Evolutionary conservation across 1,140 invertebrate species (phyloP), one percentile per base, ranked within the genome.

Genomic region (Teleopsis dalmanni): DNA sequence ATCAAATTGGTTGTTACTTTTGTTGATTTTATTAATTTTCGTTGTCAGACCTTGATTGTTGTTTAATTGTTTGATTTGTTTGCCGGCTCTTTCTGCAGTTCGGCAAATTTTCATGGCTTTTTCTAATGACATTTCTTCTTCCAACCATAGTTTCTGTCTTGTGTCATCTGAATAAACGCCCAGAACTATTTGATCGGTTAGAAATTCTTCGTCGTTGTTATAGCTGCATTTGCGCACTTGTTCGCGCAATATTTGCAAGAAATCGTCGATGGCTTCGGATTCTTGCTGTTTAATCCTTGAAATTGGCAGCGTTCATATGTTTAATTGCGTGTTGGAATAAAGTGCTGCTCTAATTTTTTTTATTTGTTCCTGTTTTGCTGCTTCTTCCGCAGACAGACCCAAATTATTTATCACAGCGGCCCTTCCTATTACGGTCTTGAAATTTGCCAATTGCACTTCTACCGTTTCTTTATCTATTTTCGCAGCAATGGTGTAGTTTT

Each of bases 81-180:
- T 46, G 8, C 13, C n/a, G 8, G 27, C 33, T 35, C 27, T 13
- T 31, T 46, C 44, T 22, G 44, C 44, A 33, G 44, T 13, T 31
- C 27, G 27, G 34, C 44, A 46, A 14, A 46, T 46, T n/a, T 34
- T 31, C 34, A 33, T 46, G 13, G 44, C 27, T 46, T 35, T 46
- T 35, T 46, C 27, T 16, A 46, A 22, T 8, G 27, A 16, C 21
- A 46, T 34, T 33, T 46, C 27, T 10, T 31, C 29, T 35, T 46
- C 44, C 11, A 19, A 14, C 27, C 26, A 31, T 34, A 46, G 31
- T 29, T 46, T 34, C 21, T 46, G 2, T n/a, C 44, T 14, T 34
- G 44, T 46, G 33, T 9, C n/a, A 21, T 46, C 44, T 13, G 26
- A 14, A 16, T 11, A 13, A 34, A 46, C 34, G 19, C 45, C 45